Percentiles rank a stretch among this genome's conserved stretches.
Conservation (phyloP, 1,140 invertebrate genomes). For the Drosophila nebulosa region DNA sequence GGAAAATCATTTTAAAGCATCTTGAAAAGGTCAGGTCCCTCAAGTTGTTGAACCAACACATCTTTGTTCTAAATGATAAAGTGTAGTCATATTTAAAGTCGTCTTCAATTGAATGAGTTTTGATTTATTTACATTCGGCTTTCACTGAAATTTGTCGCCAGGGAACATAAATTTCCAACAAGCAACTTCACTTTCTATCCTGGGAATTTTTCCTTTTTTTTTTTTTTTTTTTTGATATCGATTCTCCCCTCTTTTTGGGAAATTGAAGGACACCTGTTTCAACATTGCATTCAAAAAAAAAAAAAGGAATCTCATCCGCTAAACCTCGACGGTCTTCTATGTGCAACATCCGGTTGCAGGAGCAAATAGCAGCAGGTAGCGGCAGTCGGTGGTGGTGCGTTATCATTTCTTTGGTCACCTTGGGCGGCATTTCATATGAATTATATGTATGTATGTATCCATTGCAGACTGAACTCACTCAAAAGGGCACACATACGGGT, state of each 20-base stretch:
- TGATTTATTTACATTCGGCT: too few species aligned
- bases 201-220: background rate
- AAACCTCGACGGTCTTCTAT: constrained; percentile 37
- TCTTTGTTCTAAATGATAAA: too few species aligned
- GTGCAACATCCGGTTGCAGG: constrained; percentile 59
- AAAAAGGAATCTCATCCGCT: constrained; percentile 30
- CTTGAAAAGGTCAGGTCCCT: too few species aligned
- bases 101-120: too few species aligned
- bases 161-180: background rate
- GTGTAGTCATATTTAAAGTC: too few species aligned
- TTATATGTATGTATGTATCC: constrained; percentile 50
- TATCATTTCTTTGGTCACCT: constrained; percentile 70
- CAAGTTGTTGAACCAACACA: too few species aligned
- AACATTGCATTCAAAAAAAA: constrained; percentile 57
- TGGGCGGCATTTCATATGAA: constrained; percentile 69
- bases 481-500: constrained; percentile 40
- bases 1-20: too few species aligned
- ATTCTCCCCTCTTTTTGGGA: background rate
- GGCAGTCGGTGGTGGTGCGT: constrained; percentile 57
- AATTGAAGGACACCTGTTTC: constrained; percentile 67
- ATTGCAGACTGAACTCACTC: constrained; percentile 13
- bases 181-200: constrained; percentile 25
- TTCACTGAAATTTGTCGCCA: too few species aligned
- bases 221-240: background rate
- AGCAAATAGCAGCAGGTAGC: constrained; percentile 44